Base-by-base conservation (phyloP, 1,140 invertebrate genomes). In the Euschistus heros region DNA sequence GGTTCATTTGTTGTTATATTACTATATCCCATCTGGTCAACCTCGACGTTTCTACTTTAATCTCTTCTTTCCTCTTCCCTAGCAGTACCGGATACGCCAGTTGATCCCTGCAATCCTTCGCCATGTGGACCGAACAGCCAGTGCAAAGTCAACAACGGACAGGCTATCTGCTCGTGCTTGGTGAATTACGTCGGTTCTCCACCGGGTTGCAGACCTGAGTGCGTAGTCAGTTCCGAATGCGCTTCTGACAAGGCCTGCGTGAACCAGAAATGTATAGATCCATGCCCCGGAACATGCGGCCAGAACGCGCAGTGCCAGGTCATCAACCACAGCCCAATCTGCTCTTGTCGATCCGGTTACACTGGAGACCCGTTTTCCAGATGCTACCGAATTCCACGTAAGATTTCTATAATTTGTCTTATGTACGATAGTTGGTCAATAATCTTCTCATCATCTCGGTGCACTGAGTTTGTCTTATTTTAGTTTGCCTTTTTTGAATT, bases 121-220 rank as follows among this genome's bases (percentile, higher is more conserved):
- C 82, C 84, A 17, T 86, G 84, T 74, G 84, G 84, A 42, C 77
- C 80, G 15, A 80, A 83, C 72, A 78, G 82, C 26, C 70, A 80
- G 70, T 86, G 84, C 70, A 79, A 79, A 72, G 79, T 77, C 64
- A 74, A 77, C 52, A 80, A 77, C 27, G 79, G 77, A 63, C 75
- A 79, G 44, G 81, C 82, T n/a, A 78, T 80, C 30, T 85, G 83
- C 74, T 82, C 82, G 5, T 84, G 84, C 69, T 72, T 79, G 37
- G 70, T 72, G 46, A 80, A 77, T 63, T 84, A 78, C 71, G 69
- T 81, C 37, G 83, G 83, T 50, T 72, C 76, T 65, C 79, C 82
- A 42, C 81, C 82, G n/a, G 77, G 82, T 69, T 83, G 83, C 71
- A 76, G 82, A 68, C 82, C 82, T 46, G 81, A 84, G 76, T 86